A percentile compares a stretch with the other conserved stretches of the same genome.
Evolutionary conservation across 2,888 invertebrate genomes (phyloP).

Genomic region (Lacanobia wlatinum): DNA sequence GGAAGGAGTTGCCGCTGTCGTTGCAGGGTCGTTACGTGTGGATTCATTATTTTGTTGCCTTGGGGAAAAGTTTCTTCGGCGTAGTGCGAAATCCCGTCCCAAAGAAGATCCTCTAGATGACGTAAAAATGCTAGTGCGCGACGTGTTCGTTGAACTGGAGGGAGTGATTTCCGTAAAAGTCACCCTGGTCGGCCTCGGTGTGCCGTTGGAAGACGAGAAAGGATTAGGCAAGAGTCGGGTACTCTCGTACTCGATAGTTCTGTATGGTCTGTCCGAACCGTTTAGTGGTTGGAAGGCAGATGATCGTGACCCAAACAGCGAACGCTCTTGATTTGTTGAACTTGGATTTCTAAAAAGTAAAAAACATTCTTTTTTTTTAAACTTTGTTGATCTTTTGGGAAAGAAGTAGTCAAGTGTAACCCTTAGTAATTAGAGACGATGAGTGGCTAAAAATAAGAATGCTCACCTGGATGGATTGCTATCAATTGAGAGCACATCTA

Average conservation of each 20-base stretch:
- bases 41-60: conserved; percentile 60
- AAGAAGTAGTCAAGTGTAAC: background rate
- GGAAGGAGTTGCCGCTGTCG: conserved; percentile 49
- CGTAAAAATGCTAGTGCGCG: conserved; percentile 85
- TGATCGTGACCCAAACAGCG: conserved; percentile 81
- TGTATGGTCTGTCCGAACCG: conserved; percentile 76
- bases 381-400: background rate
- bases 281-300: conserved; percentile 86
- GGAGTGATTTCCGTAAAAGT: conserved; percentile 70
- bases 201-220: conserved; percentile 78
- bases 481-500: conserved; percentile 83
- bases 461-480: conserved; percentile 76
- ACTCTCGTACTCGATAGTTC: conserved; percentile 79
- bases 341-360: conserved; percentile 74
- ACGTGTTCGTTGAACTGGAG: conserved; percentile 72
- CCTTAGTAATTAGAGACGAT: conserved; percentile 1
- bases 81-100: conserved; percentile 71
- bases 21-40: conserved; percentile 47
- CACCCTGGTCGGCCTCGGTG: conserved; percentile 70
- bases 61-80: conserved; percentile 72
- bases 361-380: background rate
- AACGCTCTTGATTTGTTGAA: conserved; percentile 73
- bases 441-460: background rate
- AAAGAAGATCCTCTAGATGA: conserved; percentile 75
- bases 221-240: conserved; percentile 84